Base-by-base conservation (phyloP, 1,140 invertebrate species). In the Camponotus pennsylvanicus region DNA sequence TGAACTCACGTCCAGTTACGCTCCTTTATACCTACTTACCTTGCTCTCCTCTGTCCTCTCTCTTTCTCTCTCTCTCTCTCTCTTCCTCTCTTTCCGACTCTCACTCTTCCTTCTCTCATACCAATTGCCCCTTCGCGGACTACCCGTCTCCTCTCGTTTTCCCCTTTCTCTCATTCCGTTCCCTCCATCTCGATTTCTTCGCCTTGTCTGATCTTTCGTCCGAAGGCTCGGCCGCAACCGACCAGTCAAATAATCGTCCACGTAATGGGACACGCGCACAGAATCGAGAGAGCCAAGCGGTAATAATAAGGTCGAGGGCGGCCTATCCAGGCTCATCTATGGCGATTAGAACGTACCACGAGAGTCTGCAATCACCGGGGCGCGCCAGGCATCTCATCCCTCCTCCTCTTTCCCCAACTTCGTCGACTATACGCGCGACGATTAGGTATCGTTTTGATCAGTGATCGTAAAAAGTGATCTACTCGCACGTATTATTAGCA, bases 1-100 rank as follows among this genome's bases (percentile, higher is more conserved):
- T 95, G 93, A 95, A 93, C 94, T 94, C 94, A 93, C 92, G 92
- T 93, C 92, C 94, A 95, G 92, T 92, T 92, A 92, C 92, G 91
- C 92, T 95, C 93, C 93, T 95, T 95, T 95, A 94, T 94, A 94
- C 92, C 92, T 94, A 94, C 94, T 94, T 94, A 93, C 91, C 91
- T 93, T 88, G 86, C 87, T 85, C 86, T 82, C 61, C 63, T 67
- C 71, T 85, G 69, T 79, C 67, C 55, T 34, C 42, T 52, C 59
- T n/a, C 2, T 6, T 40, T 71, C 85, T 9, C 64, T 27, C 67
- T 66, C 55, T 64, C 70, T 61, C 45, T 66, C 52, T n/a, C 73
- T 21, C 63, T 66, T 34, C 49, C 52, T 66, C 40, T 70, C 57
- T 40, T 37, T 57, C 66, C 57, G 73, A 69, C 69, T 83, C 80